Conservation (phyloP, 2,888 invertebrate species). For the Mesoligia furuncula region DNA sequence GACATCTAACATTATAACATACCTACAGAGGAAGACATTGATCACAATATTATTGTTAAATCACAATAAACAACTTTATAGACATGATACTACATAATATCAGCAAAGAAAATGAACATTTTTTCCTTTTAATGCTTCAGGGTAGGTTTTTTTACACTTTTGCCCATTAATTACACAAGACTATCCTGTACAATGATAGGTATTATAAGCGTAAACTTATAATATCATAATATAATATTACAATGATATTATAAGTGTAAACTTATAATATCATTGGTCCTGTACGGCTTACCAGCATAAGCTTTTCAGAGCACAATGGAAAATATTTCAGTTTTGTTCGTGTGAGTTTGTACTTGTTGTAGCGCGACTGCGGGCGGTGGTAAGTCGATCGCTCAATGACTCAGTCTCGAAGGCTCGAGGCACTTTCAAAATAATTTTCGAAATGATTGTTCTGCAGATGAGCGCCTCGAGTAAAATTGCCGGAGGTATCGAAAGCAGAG, state of each 20-base stretch:
- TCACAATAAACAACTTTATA: slow-evolving; percentile 17
- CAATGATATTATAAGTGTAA: too few relatives aligned
- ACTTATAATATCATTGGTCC: neutral
- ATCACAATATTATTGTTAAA: slow-evolving; percentile 16
- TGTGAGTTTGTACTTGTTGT: slow-evolving; percentile 20
- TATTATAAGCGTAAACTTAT: too few relatives aligned
- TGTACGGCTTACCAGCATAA: neutral
- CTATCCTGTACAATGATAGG: neutral
- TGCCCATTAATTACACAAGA: neutral
- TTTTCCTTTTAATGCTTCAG: too few relatives aligned
- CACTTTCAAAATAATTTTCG: slow-evolving; percentile 85
- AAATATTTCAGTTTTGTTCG: slow-evolving; percentile 48
- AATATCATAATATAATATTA: too few relatives aligned
- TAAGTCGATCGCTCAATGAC: slow-evolving; percentile 69
- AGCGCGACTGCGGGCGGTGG: slow-evolving; percentile 57
- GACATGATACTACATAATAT: neutral
- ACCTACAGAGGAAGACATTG: slow-evolving; percentile 29
- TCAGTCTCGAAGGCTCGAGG: slow-evolving; percentile 72
- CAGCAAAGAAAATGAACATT: too few relatives aligned
- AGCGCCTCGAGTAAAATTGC: slow-evolving; percentile 78
- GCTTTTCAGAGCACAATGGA: slow-evolving; percentile 27
- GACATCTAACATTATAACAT: slow-evolving; percentile 11
- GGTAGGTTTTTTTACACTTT: neutral
- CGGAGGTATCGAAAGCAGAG: slow-evolving; percentile 76
- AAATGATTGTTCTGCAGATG: slow-evolving; percentile 88